Evolutionary conservation across 1,140 invertebrate genomes (phyloP), one percentile per base, ranked within the genome.

Genomic region (Argopecten irradians): DNA sequence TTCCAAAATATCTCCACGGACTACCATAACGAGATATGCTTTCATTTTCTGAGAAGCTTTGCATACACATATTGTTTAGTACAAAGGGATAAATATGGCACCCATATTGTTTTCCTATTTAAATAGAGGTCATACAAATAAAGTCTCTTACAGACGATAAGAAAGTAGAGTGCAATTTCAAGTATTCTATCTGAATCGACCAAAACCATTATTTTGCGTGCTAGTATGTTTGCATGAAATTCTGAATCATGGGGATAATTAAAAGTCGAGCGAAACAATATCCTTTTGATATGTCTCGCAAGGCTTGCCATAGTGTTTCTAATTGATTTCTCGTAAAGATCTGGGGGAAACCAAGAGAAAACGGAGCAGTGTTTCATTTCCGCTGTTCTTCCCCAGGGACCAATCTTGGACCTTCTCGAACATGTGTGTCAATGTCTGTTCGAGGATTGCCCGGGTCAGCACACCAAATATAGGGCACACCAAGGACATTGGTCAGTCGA

Each of bases 311-410:
- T 28, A 1, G 55, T 71, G n/a, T 28, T n/a, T 3, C 5, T 71
- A n/a, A 71, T 71, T 71, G 55, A 71, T 71, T 71, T 71, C 55
- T n/a, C 55, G 28, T 71, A 71, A 28, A 71, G 55, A 71, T 71
- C n/a, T n/a, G 22, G 28, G 14, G 13, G 3, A 46, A 3, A 19
- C 43, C 43, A n/a, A n/a, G 43, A 46, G 19, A 11, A 71, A 16
- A n/a, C 55, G 8, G 55, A 28, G n/a, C 55, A 71, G 55, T 11
- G 55, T 71, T 28, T 71, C n/a, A 71, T 71, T 71, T 71, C 55
- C 55, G 55, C 55, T 28, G 28, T 71, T 22, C n/a, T n/a, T n/a
- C 55, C 55, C n/a, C 22, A 11, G 55, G 55, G 55, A 71, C 55
- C 22, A 28, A 71, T 28, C 55, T 71, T 28, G 22, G 55, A 71